phyloP scores from a whole-genome alignment of 2,888 invertebrate species.

The Phengaris alcon region DNA sequence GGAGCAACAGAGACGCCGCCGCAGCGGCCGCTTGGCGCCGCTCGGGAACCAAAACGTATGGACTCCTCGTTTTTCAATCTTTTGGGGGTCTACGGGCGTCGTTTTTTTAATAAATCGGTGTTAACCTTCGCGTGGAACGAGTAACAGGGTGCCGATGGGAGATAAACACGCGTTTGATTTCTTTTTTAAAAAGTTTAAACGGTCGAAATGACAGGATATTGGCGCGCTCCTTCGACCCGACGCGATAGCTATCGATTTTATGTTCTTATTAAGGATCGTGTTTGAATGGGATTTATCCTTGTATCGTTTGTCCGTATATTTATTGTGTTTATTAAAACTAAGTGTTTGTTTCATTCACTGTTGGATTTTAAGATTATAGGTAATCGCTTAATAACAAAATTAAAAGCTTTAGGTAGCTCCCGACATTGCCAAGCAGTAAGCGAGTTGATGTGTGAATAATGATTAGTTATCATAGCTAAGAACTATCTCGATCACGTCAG shows the following conservation, averaged over 20 bases:
- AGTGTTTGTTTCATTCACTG: not conserved
- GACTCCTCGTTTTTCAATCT: conserved; percentile 69
- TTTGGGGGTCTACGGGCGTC: conserved; percentile 73
- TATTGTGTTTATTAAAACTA: conserved; percentile 27
- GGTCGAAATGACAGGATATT: conserved; percentile 69
- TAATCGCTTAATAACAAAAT: too few relatives aligned
- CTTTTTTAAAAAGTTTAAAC: conserved; percentile 55
- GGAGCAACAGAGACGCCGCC: conserved; percentile 70
- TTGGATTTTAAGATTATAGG: not conserved
- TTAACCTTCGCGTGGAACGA: conserved; percentile 76
- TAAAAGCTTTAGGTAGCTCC: too few relatives aligned
- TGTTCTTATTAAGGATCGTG: conserved; percentile 49
- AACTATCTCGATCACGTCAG: too few relatives aligned
- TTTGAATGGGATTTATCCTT: conserved; percentile 49
- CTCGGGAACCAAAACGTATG: conserved; percentile 68
- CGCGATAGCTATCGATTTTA: conserved; percentile 56
- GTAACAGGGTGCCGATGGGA: conserved; percentile 77
- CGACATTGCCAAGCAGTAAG: too few relatives aligned
- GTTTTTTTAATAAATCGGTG: conserved; percentile 77
- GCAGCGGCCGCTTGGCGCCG: conserved; percentile 75
- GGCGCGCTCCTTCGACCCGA: conserved; percentile 50
- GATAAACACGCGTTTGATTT: conserved; percentile 64
- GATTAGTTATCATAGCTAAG: too few relatives aligned
- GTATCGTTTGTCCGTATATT: conserved; percentile 27
- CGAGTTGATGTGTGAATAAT: too few relatives aligned